Evolutionary conservation across 1,140 invertebrate genomes (phyloP), one percentile per base, ranked within the genome.

Genomic region (Penaeus japonicus): DNA sequence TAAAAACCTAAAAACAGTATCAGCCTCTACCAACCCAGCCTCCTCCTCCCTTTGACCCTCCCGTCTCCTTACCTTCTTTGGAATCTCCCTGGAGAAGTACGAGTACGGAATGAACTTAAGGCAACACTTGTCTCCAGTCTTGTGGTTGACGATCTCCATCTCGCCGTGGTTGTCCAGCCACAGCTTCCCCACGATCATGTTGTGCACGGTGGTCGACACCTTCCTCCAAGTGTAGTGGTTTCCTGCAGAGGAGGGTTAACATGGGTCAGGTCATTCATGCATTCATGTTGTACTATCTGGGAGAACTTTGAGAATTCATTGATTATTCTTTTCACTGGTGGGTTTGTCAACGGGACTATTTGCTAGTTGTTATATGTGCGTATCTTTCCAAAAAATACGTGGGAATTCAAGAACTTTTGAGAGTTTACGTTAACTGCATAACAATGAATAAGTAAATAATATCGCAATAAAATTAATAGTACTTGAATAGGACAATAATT

Each of bases 161-260:
- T 99, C 98, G 54, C 99, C 99, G 92, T 99, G 97, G 92, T 99
- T 98, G 94, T 99, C 99, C 22, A 99, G 97, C 99, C 99, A 99
- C 87, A 99, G 94, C 93, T 98, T 98, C 82, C 99, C 99, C 57
- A 99, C 98, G 90, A 99, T 99, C 89, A 99, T 99, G 93, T 99
- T 99, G 93, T 99, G 98, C 30, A 99, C 97, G 24, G 98, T 99
- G 18, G 98, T 99, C 17, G 98, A 99, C 32, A 99, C 97, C 92
- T 99, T 99, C 87, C 97, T 94, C 98, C 99, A 99, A 12, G 97
- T 97, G 92, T 98, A 99, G 92, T 98, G 97, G 93, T 98, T 95
- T 20, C 96, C 95, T 91, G 94, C 80, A 89, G 90, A 90, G 32
- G 59, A 73, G 54, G n/a, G 7, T 32, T 2, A 83, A 62, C 15